Conservation (phyloP, 2,888 invertebrate genomes). For the Sturmia bella region DNA sequence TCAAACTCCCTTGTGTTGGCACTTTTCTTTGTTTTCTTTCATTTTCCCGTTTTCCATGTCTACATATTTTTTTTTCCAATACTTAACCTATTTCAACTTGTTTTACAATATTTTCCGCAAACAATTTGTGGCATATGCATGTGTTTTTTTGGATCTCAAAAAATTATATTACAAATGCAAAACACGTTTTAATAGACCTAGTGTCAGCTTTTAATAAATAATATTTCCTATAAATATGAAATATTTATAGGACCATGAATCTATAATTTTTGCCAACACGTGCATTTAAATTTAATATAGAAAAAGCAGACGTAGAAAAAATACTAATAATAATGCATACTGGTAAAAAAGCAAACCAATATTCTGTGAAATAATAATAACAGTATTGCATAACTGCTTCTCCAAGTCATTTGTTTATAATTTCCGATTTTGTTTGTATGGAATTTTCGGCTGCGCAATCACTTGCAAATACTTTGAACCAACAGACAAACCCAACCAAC, state of each 20-base stretch:
- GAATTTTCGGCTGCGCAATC: not conserved
- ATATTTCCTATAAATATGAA: conserved; percentile 36
- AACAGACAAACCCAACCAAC: not conserved
- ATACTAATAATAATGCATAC: not conserved
- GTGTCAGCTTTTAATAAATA: conserved; percentile 26
- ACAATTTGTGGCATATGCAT: not conserved
- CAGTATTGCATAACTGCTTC: conserved; percentile 27
- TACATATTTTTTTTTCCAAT: too few species aligned
- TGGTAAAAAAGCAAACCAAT: too few species aligned
- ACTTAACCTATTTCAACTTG: too few species aligned
- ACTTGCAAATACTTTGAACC: not conserved
- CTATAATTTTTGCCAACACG: conserved; percentile 5
- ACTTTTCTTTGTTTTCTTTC: too few species aligned
- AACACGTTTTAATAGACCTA: conserved; percentile 34
- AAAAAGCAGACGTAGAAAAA: conserved; percentile 2
- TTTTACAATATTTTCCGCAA: not conserved
- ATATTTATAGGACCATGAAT: conserved; percentile 9
- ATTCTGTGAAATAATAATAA: conserved; percentile 20
- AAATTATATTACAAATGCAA: conserved; percentile 6
- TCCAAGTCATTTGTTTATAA: conserved; percentile 17
- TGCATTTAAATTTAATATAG: conserved; percentile 5
- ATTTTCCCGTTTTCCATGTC: too few species aligned
- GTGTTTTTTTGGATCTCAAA: not conserved
- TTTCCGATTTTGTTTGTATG: conserved; percentile 4
- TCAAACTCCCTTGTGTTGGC: too few species aligned